A percentile compares a stretch with the other conserved stretches of the same genome.
Conservation (phyloP, 2,888 invertebrate genomes). For the Urechis unicinctus region DNA sequence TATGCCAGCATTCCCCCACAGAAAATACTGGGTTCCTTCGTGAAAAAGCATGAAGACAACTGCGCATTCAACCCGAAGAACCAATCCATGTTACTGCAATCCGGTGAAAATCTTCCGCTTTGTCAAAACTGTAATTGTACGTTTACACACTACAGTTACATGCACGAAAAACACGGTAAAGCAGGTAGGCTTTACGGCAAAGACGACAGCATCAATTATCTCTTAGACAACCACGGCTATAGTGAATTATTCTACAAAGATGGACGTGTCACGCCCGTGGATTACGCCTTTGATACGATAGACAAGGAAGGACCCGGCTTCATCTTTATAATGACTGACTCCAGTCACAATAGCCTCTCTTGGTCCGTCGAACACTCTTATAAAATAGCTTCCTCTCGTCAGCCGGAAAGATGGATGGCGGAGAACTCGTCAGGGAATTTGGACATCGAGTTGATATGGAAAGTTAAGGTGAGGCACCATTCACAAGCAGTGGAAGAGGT, state of each 20-base stretch:
- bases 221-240: slow-evolving; percentile 2
- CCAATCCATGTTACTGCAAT: too few relatives aligned
- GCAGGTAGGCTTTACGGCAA: too few relatives aligned
- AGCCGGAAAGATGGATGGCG: slow-evolving; percentile 15
- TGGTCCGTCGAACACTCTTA: slow-evolving; percentile 18
- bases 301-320: slow-evolving; percentile 20
- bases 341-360: slow-evolving; percentile 7
- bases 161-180: neutral
- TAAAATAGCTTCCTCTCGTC: slow-evolving; percentile 19
- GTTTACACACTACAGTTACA: neutral
- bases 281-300: slow-evolving; percentile 13
- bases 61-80: neutral
- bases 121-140: neutral
- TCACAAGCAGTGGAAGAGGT: slow-evolving; percentile 4
- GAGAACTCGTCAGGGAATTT: slow-evolving; percentile 15
- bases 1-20: neutral
- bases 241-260: slow-evolving; percentile 3
- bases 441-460: slow-evolving; percentile 21
- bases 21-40: neutral
- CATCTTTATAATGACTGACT: slow-evolving; percentile 20
- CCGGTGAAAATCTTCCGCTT: neutral
- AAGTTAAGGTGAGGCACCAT: slow-evolving; percentile 16
- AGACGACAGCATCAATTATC: neutral
- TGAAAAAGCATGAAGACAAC: neutral
- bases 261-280: slow-evolving; percentile 7